Evolutionary conservation across 2,888 invertebrate genomes (phyloP).

Genomic region (Amorpha juglandis): DNA sequence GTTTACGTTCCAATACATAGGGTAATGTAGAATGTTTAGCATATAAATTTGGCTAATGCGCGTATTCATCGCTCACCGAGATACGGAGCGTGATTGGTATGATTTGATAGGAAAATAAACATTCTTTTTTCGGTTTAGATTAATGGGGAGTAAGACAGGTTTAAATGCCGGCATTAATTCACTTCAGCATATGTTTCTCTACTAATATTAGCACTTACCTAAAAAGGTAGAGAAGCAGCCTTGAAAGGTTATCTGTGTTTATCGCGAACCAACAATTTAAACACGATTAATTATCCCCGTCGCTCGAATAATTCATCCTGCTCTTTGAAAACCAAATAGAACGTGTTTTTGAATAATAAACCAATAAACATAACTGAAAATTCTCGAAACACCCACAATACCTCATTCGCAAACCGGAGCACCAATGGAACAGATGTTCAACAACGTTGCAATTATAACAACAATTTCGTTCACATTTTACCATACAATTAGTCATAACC

Average conservation of each 20-base stretch:
- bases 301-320: too few relatives aligned
- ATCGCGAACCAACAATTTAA: neutral
- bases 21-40: conserved; percentile 16
- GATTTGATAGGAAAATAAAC: conserved; percentile 14
- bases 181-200: neutral
- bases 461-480: conserved; percentile 62
- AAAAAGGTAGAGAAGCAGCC: neutral
- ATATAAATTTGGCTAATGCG: conserved; percentile 20
- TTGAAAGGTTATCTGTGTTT: neutral
- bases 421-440: conserved; percentile 47
- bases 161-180: neutral
- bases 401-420: neutral
- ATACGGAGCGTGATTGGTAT: conserved; percentile 11
- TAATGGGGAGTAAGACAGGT: neutral
- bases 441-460: conserved; percentile 56
- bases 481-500: conserved; percentile 63
- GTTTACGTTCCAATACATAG: conserved; percentile 52
- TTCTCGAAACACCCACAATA: conserved; percentile 1
- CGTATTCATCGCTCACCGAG: conserved; percentile 15
- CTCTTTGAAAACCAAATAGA: too few relatives aligned
- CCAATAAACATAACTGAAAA: neutral
- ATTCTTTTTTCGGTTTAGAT: conserved; percentile 4
- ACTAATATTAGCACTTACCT: neutral
- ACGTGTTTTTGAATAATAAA: too few relatives aligned
- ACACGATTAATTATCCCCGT: too few relatives aligned